Evolutionary conservation across 2,113 vertebrate genomes (phyloP).

Genomic region (Oceanodroma tethys): DNA sequence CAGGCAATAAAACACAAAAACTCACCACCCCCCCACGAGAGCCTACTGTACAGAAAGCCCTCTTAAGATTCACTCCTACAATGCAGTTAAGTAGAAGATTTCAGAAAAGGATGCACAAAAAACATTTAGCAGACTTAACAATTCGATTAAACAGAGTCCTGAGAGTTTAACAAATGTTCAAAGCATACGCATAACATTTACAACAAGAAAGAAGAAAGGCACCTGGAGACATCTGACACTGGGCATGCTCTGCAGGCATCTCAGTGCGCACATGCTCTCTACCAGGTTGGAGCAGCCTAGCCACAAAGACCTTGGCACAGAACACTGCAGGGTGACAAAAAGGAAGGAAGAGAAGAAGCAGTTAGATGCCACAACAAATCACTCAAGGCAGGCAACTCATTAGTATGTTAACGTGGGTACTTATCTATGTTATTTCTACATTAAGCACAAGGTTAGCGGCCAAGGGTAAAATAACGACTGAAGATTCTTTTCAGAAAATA

Average conservation of each 20-base stretch:
- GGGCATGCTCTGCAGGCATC: slow-evolving; percentile 99
- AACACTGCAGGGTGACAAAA: slow-evolving; percentile 99
- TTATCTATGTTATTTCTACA: slow-evolving; percentile 43
- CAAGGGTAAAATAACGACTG: slow-evolving; percentile 33
- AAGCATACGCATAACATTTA: slow-evolving; percentile 85
- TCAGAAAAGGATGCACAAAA: slow-evolving; percentile 78
- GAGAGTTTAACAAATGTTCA: slow-evolving; percentile 79
- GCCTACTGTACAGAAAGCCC: slow-evolving; percentile 37
- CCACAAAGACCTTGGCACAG: slow-evolving; percentile 99
- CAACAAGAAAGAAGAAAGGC: slow-evolving; percentile 91
- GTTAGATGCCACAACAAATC: slow-evolving; percentile 85
- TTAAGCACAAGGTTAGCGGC: background rate
- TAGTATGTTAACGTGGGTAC: slow-evolving; percentile 71
- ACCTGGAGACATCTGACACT: slow-evolving; percentile 99
- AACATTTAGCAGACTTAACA: slow-evolving; percentile 82
- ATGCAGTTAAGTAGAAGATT: slow-evolving; percentile 56
- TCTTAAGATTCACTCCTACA: slow-evolving; percentile 50
- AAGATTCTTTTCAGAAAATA: slow-evolving; percentile 12
- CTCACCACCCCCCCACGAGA: slow-evolving; percentile 27
- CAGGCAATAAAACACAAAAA: slow-evolving; percentile 61
- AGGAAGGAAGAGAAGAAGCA: slow-evolving; percentile 90
- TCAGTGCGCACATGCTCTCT: slow-evolving; percentile 99
- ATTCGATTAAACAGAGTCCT: slow-evolving; percentile 78
- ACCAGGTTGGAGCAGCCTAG: slow-evolving; percentile 99
- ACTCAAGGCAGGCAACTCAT: slow-evolving; percentile 81